Base-by-base conservation (phyloP, 2,888 invertebrate genomes). In the Apamea anceps region DNA sequence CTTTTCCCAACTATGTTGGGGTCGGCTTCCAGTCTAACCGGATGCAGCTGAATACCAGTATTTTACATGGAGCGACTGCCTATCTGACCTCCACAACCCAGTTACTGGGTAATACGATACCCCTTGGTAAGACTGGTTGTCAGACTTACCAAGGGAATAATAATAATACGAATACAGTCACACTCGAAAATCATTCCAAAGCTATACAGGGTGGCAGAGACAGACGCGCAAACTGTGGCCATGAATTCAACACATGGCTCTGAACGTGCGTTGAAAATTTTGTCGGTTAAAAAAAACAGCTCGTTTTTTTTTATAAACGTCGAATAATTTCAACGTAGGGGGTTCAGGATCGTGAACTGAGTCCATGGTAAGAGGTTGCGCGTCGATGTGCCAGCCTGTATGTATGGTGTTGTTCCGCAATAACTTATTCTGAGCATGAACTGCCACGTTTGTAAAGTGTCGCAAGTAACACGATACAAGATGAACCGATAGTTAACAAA, bases 341-440 rank as follows among this genome's bases (percentile, higher is more conserved):
- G 12, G 0, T 62, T 15, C 15, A 28, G 7, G 21, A 25, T 65
- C 25, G 5, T 65, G 12, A 21, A 21, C 37, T 25, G 12, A 32
- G 25, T 65, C 65, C 12, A 37, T 25, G 21, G 25, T 2, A 37
- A 32, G 1, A 32, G 37, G 21, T 21, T 2, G 21, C 21, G 1
- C 32, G 5, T 32, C 32, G 62, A 32, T 63, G 18, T 32, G 4
- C 21, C 65, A 37, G 0, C 65, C 4, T 21, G 7, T n/a, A 10
- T 37, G 3, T n/a, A 37, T n/a, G 6, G n/a, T 15, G 25, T 72
- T 25, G 10, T 60, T 37, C 32, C 32, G 15, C 18, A n/a, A 21
- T 18, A 73, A 77, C 77, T 68, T 85, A 75, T 75, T 80, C 80
- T 75, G 87, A 73, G 37, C 77, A 77, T 12, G 3, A 42, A 54